A percentile compares a stretch with the other conserved stretches of the same genome.
Conservation (phyloP, 2,888 invertebrate species). For the Stratiomys singularior region DNA sequence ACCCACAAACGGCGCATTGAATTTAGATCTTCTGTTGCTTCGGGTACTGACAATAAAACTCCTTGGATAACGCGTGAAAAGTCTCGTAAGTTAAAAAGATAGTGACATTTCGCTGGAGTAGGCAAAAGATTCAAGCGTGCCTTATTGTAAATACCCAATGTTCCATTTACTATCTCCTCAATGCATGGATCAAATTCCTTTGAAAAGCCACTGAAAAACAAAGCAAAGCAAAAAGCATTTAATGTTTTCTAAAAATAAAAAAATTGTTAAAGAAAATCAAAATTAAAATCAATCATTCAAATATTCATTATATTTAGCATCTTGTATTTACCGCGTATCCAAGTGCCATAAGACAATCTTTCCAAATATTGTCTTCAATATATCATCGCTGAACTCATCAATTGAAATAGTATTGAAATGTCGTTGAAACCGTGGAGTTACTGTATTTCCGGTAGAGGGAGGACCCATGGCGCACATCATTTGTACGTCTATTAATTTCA, state of each 20-base stretch:
- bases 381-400: slow-evolving; percentile 88
- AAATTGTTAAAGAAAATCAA: neutral
- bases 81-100: slow-evolving; percentile 93
- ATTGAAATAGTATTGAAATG: slow-evolving; percentile 88
- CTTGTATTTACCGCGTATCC: slow-evolving; percentile 82
- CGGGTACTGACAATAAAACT: slow-evolving; percentile 89
- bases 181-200: slow-evolving; percentile 95
- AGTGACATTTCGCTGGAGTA: slow-evolving; percentile 93
- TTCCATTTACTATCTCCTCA: slow-evolving; percentile 86
- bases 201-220: slow-evolving; percentile 82
- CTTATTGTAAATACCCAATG: slow-evolving; percentile 86
- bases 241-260: too few species aligned
- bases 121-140: slow-evolving; percentile 86
- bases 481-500: slow-evolving; percentile 87
- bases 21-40: slow-evolving; percentile 85
- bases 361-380: slow-evolving; percentile 85
- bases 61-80: slow-evolving; percentile 94
- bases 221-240: slow-evolving; percentile 8
- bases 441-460: slow-evolving; percentile 82
- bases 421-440: slow-evolving; percentile 85
- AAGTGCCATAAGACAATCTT: slow-evolving; percentile 95
- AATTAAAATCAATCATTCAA: neutral
- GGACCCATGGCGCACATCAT: slow-evolving; percentile 88
- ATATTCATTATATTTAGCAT: neutral
- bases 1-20: slow-evolving; percentile 94